These are phyloP conservation scores for Pseudomyrmex flavicornis DNA, from an alignment of 1,140 invertebrate species.

Conservation along the genomic window DNA sequence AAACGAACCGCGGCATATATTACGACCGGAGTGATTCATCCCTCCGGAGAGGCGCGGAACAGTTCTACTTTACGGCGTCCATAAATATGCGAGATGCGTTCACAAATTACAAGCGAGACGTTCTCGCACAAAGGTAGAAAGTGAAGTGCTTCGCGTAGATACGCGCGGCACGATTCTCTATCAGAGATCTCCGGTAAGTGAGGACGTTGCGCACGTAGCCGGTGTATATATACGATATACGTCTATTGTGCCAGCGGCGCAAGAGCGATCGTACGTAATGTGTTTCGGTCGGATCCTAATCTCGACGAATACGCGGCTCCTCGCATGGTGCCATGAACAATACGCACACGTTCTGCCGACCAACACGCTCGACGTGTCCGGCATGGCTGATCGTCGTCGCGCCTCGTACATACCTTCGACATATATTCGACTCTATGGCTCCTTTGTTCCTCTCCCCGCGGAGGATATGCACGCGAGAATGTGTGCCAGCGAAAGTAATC, in stretches of 20 bases:
- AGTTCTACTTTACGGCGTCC: conserved; percentile 46
- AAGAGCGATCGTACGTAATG: conserved; percentile 47
- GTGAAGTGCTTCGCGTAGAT: conserved; percentile 28
- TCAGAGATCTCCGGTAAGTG: conserved; percentile 23
- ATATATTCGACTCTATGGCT: neutral
- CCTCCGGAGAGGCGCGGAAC: conserved; percentile 23
- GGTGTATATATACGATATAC: conserved; percentile 3
- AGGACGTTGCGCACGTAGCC: conserved; percentile 46
- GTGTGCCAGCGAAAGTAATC: conserved; percentile 53
- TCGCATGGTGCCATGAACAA: conserved; percentile 48
- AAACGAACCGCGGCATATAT: neutral
- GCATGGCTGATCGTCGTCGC: conserved; percentile 46
- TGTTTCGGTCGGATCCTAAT: conserved; percentile 62
- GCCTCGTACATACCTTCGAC: conserved; percentile 26
- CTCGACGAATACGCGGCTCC: conserved; percentile 40
- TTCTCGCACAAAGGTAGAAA: conserved; percentile 55
- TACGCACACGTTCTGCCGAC: conserved; percentile 43
- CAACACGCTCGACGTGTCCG: conserved; percentile 58
- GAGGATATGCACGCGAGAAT: neutral
- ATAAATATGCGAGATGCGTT: conserved; percentile 57
- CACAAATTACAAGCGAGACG: conserved; percentile 51
- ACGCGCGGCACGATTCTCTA: conserved; percentile 38
- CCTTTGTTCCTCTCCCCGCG: conserved; percentile 28
- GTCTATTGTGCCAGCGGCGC: conserved; percentile 49
- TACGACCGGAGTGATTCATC: conserved; percentile 18